Conservation (phyloP, 2,113 vertebrate species). For the Martes martes region DNA sequence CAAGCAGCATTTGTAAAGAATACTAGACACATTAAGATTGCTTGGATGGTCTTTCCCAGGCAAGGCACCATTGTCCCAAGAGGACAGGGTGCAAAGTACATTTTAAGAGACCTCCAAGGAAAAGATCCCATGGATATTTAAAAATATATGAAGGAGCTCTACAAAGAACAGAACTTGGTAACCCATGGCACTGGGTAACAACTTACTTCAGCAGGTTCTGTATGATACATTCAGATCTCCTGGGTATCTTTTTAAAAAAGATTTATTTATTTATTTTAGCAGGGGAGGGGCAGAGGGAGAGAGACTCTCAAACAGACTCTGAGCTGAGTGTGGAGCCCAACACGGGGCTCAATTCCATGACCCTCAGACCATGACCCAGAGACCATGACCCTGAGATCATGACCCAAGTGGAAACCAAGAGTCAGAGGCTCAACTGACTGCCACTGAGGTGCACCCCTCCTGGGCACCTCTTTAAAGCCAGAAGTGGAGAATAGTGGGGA, state of each 20-base stretch:
- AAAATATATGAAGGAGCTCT: not conserved
- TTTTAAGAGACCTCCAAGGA: not conserved
- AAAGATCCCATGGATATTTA: not conserved
- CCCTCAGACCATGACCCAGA: not conserved
- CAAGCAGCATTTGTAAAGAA: constrained; percentile 3
- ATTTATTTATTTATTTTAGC: not conserved
- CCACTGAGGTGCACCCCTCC: not conserved
- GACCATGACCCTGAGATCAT: not conserved
- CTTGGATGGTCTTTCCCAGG: not conserved
- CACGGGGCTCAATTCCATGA: not conserved
- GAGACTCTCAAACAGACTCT: not conserved
- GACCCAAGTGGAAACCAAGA: not conserved
- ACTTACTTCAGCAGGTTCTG: not conserved
- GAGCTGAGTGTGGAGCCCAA: not conserved
- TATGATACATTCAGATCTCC: not conserved
- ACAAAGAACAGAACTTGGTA: not conserved
- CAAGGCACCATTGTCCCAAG: not conserved
- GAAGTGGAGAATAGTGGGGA: not conserved
- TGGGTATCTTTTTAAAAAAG: not conserved
- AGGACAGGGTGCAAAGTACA: not conserved
- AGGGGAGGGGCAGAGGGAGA: not conserved
- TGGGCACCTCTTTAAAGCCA: not conserved
- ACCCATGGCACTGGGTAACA: not conserved
- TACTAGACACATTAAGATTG: not conserved
- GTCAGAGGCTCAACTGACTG: not conserved